Base-by-base conservation (phyloP, 2,888 invertebrate genomes). In the Dione juno region DNA sequence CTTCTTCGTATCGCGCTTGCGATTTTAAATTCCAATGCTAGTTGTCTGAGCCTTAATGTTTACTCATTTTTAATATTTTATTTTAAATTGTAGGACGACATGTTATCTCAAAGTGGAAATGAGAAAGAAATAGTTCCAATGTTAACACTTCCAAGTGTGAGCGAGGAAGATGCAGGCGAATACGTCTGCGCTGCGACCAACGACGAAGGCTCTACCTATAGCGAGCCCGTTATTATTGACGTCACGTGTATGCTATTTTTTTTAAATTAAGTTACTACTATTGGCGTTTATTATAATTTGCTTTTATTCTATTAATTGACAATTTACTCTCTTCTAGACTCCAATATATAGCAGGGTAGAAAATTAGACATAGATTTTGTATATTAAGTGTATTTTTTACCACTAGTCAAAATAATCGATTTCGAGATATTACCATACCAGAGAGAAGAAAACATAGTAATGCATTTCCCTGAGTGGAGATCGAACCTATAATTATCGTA, bases 121-220 rank as follows among this genome's bases (percentile, higher is more conserved):
- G 82, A 77, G 19, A 78, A 79, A 10, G 75, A 77, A 0, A 82
- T 87, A 10, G 82, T 84, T 53, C 84, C 85, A 7, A 77, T 80
- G 7, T 72, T 92, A 66, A 82, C 81, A 64, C 73, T 92, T 35
- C 74, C 73, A 16, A 81, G 83, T 8, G 78, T 90, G 58, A 78
- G 81, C 0, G 88, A 88, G 73, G 75, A 74, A 0, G 85, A 88
- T 50, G 84, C 85, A 0, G 93, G 93, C 3, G 90, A 89, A 74
- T 93, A 92, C 76, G 85, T 84, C 5, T 93, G 93, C 74, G 86
- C 86, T 13, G 93, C 87, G 3, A 82, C 84, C 71, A 92, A 92
- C 76, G 84, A 85, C 21, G 86, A 85, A 71, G 90, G 90, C 0
- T 80, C 84, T 28, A 79, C 84, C 0, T 88, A 87, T 77, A 89